phyloP scores from a whole-genome alignment of 1,140 invertebrate genomes.

The Drosophila simulans region DNA sequence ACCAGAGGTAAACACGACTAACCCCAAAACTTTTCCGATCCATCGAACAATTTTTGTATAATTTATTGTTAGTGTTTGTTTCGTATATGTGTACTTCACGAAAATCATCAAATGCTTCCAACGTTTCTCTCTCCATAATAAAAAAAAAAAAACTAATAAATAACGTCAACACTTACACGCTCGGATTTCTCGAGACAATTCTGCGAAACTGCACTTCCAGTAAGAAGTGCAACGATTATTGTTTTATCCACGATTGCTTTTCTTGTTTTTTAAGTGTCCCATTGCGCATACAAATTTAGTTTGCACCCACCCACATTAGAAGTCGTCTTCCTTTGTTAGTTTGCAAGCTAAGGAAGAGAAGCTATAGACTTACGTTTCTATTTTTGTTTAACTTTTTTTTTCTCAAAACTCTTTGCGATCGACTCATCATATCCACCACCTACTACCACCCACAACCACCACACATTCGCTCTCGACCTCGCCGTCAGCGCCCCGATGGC shows the following conservation, averaged over 20 bases:
- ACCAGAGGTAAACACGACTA: conserved; percentile 54
- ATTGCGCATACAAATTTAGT: conserved; percentile 36
- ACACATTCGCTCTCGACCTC: conserved; percentile 46
- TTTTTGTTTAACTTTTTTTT: conserved; percentile 68
- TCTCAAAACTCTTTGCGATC: conserved; percentile 73
- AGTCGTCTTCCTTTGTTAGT: conserved; percentile 25
- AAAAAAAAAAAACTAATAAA: conserved; percentile 16
- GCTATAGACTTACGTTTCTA: conserved; percentile 63
- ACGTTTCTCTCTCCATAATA: conserved; percentile 13
- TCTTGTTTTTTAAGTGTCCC: conserved; percentile 54
- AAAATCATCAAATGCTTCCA: conserved; percentile 80
- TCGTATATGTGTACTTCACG: conserved; percentile 54
- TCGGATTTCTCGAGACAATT: conserved; percentile 7
- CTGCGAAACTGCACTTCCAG: conserved; percentile 1
- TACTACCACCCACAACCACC: conserved; percentile 58
- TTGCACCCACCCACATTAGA: conserved; percentile 11
- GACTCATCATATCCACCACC: conserved; percentile 79
- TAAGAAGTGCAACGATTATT: conserved; percentile 6
- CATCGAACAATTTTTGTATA: conserved; percentile 27
- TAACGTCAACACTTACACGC: background rate
- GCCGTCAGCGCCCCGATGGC: conserved; percentile 70
- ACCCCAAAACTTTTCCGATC: conserved; percentile 48
- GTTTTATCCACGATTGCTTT: conserved; percentile 58
- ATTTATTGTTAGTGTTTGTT: conserved; percentile 18
- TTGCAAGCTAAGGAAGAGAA: conserved; percentile 27